Conservation (phyloP, 1,140 invertebrate genomes). For the Heterodera schachtii region DNA sequence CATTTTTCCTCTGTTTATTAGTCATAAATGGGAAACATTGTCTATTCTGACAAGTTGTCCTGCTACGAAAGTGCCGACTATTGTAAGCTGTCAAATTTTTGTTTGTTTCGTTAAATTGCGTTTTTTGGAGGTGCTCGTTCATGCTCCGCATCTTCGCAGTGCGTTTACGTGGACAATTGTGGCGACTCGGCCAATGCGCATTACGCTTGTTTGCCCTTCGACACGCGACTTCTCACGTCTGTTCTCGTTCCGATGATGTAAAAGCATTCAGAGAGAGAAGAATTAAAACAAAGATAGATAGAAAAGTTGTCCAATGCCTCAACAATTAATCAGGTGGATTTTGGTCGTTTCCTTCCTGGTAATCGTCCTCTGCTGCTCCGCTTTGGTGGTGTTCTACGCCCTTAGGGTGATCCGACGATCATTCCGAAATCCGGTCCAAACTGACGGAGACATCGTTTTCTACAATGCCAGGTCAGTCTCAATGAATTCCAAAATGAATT, state of each 20-base stretch:
- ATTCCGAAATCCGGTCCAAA: slow-evolving; percentile 42
- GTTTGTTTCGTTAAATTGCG: background rate
- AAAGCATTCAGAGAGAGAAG: background rate
- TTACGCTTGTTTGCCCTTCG: slow-evolving; percentile 49
- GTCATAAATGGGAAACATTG: slow-evolving; percentile 46
- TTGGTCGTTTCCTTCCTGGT: slow-evolving; percentile 44
- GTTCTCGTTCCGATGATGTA: slow-evolving; percentile 28
- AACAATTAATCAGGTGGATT: slow-evolving; percentile 43
- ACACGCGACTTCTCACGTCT: slow-evolving; percentile 45
- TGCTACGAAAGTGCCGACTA: slow-evolving; percentile 48
- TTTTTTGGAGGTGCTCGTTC: slow-evolving; percentile 31
- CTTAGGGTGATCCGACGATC: slow-evolving; percentile 44
- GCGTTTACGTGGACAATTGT: slow-evolving; percentile 49
- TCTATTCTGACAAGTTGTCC: slow-evolving; percentile 45
- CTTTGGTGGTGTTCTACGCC: slow-evolving; percentile 47
- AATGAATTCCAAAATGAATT: background rate
- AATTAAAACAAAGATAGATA: background rate
- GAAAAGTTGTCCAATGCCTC: background rate
- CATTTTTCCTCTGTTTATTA: background rate
- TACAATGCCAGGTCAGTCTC: slow-evolving; percentile 33
- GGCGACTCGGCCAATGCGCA: slow-evolving; percentile 25
- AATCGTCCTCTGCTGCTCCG: slow-evolving; percentile 45
- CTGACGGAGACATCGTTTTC: slow-evolving; percentile 48
- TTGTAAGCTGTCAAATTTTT: slow-evolving; percentile 33
- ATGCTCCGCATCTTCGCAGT: slow-evolving; percentile 39